Evolutionary conservation across 2,888 invertebrate genomes (phyloP).

Genomic region (Keiferia lycopersicella): DNA sequence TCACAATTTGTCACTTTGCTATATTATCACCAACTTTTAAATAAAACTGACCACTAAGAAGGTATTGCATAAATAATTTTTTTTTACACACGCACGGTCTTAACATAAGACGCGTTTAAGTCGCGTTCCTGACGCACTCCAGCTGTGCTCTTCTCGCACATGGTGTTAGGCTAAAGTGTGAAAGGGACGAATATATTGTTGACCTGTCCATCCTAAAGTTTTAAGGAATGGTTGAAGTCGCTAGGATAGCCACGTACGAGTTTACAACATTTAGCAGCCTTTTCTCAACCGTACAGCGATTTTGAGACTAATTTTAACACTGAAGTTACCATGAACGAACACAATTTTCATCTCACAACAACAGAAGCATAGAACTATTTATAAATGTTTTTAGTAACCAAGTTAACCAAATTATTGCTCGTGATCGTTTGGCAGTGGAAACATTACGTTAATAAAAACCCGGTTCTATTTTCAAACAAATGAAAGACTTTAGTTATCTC

Average conservation of each 20-base stretch:
- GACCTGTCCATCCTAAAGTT: conserved; percentile 25
- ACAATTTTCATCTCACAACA: background rate
- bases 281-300: conserved; percentile 15
- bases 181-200: conserved; percentile 25
- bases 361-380: background rate
- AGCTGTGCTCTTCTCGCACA: conserved; percentile 27
- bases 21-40: conserved; percentile 43
- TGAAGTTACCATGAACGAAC: background rate
- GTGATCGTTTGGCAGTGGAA: conserved; percentile 35
- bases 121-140: conserved; percentile 34
- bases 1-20: conserved; percentile 64
- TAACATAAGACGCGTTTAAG: conserved; percentile 56
- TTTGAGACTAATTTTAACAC: conserved; percentile 16
- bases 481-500: too few relatives aligned
- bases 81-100: conserved; percentile 50
- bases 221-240: conserved; percentile 32
- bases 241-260: conserved; percentile 12
- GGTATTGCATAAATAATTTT: conserved; percentile 57
- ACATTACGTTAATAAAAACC: background rate
- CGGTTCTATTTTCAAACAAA: background rate
- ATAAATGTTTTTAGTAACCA: conserved; percentile 25
- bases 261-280: conserved; percentile 9
- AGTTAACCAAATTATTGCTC: conserved; percentile 45
- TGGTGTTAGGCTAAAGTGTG: conserved; percentile 25
- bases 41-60: conserved; percentile 40